Evolutionary conservation across 2,888 invertebrate species (phyloP).

Genomic region (Lissonota sp.): DNA sequence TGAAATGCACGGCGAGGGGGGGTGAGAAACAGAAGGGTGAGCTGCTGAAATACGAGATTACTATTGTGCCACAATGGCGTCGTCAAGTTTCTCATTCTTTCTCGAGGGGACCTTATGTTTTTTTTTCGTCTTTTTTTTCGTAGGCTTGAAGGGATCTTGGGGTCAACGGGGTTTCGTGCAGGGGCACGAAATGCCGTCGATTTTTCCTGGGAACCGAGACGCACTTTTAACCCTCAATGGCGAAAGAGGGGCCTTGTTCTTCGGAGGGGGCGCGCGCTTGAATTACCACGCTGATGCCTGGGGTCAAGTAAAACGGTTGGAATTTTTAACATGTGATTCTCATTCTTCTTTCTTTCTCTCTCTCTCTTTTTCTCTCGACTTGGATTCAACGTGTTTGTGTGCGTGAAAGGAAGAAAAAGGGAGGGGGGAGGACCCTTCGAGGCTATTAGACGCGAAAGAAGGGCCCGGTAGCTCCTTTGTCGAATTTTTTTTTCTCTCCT

Average conservation of each 20-base stretch:
- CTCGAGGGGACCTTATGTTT: conserved; percentile 7
- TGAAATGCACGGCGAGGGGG: conserved; percentile 39
- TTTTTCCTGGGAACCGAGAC: conserved; percentile 52
- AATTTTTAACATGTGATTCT: conserved; percentile 31
- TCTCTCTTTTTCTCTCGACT: neutral
- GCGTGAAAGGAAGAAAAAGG: conserved; percentile 43
- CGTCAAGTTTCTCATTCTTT: conserved; percentile 59
- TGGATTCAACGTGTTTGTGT: conserved; percentile 19
- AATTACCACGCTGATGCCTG: conserved; percentile 52
- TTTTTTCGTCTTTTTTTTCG: neutral
- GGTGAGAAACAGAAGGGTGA: conserved; percentile 21
- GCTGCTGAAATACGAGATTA: conserved; percentile 62
- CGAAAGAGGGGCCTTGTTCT: conserved; percentile 54
- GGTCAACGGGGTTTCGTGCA: no score
- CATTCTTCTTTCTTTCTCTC: no score
- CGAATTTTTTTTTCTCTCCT: conserved; percentile 20
- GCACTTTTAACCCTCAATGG: conserved; percentile 40
- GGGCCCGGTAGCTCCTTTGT: conserved; percentile 44
- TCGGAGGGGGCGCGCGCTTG: conserved; percentile 49
- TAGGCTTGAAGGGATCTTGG: no score
- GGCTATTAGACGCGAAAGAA: conserved; percentile 22
- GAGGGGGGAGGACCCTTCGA: conserved; percentile 24
- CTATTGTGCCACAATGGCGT: conserved; percentile 62
- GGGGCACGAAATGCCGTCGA: no score
- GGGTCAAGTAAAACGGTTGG: conserved; percentile 65